phyloP scores from a whole-genome alignment of 2,113 vertebrate genomes.

The Rhinolophus ferrumequinum region DNA sequence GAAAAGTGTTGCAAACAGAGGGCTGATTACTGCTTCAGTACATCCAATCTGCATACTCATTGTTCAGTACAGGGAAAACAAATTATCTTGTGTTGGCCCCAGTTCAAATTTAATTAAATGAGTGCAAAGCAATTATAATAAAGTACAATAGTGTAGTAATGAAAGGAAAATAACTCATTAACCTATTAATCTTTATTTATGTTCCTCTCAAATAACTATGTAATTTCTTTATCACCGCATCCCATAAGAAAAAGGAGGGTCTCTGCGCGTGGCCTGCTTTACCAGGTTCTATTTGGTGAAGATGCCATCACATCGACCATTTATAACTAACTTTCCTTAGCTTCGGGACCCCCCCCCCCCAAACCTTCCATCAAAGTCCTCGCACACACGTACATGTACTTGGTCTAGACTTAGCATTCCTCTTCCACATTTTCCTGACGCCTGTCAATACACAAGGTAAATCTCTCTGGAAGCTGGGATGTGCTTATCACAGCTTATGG shows the following conservation, averaged over 20 bases:
- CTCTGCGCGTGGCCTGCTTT: constrained; percentile 81
- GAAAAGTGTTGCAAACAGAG: constrained; percentile 92
- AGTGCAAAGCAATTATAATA: constrained; percentile 95
- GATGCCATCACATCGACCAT: constrained; percentile 75
- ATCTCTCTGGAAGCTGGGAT: constrained; percentile 74
- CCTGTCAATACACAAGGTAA: constrained; percentile 82
- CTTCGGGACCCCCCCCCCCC: constrained; percentile 83
- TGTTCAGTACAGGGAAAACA: constrained; percentile 98
- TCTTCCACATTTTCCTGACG: constrained; percentile 82
- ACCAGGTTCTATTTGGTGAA: constrained; percentile 79
- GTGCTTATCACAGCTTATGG: constrained; percentile 74
- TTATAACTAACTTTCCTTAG: constrained; percentile 79
- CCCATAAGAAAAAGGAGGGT: constrained; percentile 86
- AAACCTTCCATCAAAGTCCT: constrained; percentile 62
- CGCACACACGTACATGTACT: constrained; percentile 69
- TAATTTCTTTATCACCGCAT: constrained; percentile 91
- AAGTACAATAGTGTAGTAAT: constrained; percentile 97
- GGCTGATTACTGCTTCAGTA: constrained; percentile 93
- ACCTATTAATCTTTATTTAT: constrained; percentile 98
- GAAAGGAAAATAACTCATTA: constrained; percentile 99
- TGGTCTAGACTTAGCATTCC: constrained; percentile 73
- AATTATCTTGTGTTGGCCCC: constrained; percentile 97
- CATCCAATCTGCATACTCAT: constrained; percentile 94
- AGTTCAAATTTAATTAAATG: constrained; percentile 99
- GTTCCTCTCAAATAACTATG: constrained; percentile 91